These are phyloP conservation scores for Neria commutata DNA, from an alignment of 2,888 invertebrate genomes.

Conservation along the genomic window DNA sequence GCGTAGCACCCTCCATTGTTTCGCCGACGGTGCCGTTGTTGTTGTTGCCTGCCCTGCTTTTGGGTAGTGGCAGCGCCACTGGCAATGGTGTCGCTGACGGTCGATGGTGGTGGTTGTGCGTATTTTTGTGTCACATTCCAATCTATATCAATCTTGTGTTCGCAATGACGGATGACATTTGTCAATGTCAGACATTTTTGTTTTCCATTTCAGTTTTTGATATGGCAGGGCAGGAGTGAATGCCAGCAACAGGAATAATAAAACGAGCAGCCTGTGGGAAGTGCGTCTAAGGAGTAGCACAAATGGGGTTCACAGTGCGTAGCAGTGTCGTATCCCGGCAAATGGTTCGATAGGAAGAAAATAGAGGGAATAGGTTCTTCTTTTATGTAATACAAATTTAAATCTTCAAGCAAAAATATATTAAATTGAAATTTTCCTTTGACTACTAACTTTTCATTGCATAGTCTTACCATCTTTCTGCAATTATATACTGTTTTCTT, in stretches of 20 bases:
- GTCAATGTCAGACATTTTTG: conserved; percentile 63
- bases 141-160: conserved; percentile 64
- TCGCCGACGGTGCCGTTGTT: conserved; percentile 38
- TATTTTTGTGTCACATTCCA: conserved; percentile 62
- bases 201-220: conserved; percentile 54
- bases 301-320: conserved; percentile 26
- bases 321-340: conserved; percentile 4
- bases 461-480: too few species aligned
- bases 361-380: too few species aligned
- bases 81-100: conserved; percentile 22
- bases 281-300: conserved; percentile 14
- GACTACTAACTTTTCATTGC: too few species aligned
- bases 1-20: conserved; percentile 32
- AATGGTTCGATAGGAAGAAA: conserved; percentile 1
- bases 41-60: conserved; percentile 10
- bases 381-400: too few species aligned
- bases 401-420: too few species aligned
- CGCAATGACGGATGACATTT: conserved; percentile 64
- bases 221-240: conserved; percentile 38
- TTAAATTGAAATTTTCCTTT: too few species aligned
- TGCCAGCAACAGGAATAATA: not conserved
- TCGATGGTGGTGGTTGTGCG: conserved; percentile 44
- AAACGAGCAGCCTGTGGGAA: conserved; percentile 9
- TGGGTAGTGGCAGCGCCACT: conserved; percentile 31
- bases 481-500: too few species aligned